phyloP scores from a whole-genome alignment of 2,113 vertebrate species.

The Beaufortia kweichowensis region DNA sequence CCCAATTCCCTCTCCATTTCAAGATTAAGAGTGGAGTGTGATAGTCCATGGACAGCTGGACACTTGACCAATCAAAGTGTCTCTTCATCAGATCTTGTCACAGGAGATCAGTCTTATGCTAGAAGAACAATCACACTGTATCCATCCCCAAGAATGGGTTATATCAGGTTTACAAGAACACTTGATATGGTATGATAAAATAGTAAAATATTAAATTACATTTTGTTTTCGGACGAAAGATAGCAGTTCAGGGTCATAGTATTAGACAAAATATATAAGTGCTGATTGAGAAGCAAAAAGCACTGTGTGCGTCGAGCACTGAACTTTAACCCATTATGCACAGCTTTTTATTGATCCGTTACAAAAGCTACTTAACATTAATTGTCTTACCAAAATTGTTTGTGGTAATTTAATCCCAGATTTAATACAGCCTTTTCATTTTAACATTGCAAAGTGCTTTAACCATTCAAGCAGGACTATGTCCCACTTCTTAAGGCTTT shows the following conservation, averaged over 20 bases:
- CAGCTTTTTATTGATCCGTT: no score
- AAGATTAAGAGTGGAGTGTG: conserved; percentile 29
- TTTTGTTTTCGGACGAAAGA: background rate
- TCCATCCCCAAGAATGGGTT: conserved; percentile 9
- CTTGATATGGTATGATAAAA: background rate
- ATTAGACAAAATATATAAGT: background rate
- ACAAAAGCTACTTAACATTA: no score
- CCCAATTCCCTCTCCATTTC: conserved; percentile 18
- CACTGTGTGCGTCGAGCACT: no score
- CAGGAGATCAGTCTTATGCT: conserved; percentile 12
- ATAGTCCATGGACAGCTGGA: conserved; percentile 3
- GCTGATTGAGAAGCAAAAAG: background rate
- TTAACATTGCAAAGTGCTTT: no score
- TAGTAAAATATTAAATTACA: background rate
- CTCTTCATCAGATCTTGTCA: conserved; percentile 13
- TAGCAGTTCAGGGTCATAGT: background rate
- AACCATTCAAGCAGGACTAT: no score
- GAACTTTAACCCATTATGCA: no score
- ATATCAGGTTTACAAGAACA: conserved; percentile 26
- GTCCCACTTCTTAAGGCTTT: background rate
- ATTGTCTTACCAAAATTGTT: no score
- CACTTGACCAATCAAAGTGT: conserved; percentile 14
- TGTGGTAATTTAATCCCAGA: no score
- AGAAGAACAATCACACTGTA: conserved; percentile 18
- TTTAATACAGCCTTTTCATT: no score